Conservation (phyloP, 2,797 vertebrate genomes). For the Notamacropus eugenii region DNA sequence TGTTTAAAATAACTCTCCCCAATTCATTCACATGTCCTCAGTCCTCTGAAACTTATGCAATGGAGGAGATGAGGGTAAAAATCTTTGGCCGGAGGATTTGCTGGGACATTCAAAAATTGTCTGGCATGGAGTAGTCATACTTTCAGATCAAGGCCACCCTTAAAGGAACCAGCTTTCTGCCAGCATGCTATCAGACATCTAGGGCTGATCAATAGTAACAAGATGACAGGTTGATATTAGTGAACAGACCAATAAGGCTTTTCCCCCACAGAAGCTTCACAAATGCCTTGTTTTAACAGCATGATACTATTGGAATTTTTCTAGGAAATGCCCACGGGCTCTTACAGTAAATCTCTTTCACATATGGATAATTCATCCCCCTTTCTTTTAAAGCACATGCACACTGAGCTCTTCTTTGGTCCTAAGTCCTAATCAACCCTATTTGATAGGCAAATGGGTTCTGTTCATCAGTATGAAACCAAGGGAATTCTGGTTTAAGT, state of each 20-base stretch:
- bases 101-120: slow-evolving; percentile 73
- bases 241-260: slow-evolving; percentile 81
- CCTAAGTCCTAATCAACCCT: slow-evolving; percentile 72
- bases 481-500: neutral
- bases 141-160: slow-evolving; percentile 70
- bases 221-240: slow-evolving; percentile 79
- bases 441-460: slow-evolving; percentile 1
- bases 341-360: slow-evolving; percentile 82
- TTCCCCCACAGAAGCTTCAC: slow-evolving; percentile 82
- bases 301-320: slow-evolving; percentile 82
- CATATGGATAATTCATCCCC: slow-evolving; percentile 77
- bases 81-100: slow-evolving; percentile 52
- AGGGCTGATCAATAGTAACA: slow-evolving; percentile 80
- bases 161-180: slow-evolving; percentile 76
- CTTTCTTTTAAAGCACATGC: slow-evolving; percentile 77
- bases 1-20: slow-evolving; percentile 63
- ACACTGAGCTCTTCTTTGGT: slow-evolving; percentile 74
- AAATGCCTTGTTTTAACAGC: slow-evolving; percentile 82
- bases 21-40: slow-evolving; percentile 31
- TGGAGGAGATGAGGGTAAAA: slow-evolving; percentile 26
- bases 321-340: slow-evolving; percentile 80
- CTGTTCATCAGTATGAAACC: slow-evolving; percentile 12
- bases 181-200: slow-evolving; percentile 68
- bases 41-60: neutral
- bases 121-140: slow-evolving; percentile 67